Evolutionary conservation across 1,140 invertebrate species (phyloP).

Genomic region (Apis laboriosa): DNA sequence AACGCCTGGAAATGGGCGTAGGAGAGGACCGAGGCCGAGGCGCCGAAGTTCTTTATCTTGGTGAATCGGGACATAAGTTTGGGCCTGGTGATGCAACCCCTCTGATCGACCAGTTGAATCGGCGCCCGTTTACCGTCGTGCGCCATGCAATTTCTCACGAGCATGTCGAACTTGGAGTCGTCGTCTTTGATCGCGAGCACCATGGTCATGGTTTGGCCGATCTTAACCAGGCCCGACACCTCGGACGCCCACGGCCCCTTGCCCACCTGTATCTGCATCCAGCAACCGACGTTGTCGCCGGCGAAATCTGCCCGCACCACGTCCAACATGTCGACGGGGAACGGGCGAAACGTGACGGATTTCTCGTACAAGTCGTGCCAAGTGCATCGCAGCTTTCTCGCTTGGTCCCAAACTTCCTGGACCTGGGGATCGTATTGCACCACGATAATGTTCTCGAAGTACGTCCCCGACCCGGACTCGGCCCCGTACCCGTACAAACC

Average conservation of each 20-base stretch:
- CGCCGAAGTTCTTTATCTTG: constrained; percentile 97
- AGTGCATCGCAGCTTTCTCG: constrained; percentile 93
- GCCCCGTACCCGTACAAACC: constrained; percentile 91
- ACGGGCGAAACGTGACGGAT: constrained; percentile 95
- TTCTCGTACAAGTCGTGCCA: constrained; percentile 99
- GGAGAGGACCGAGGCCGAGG: constrained; percentile 93
- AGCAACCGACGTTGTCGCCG: constrained; percentile 97
- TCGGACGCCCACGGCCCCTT: constrained; percentile 98
- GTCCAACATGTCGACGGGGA: constrained; percentile 97
- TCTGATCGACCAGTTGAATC: constrained; percentile 96
- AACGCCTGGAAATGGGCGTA: constrained; percentile 97
- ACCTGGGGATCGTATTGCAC: constrained; percentile 97
- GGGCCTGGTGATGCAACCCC: constrained; percentile 94
- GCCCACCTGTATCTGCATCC: constrained; percentile 97
- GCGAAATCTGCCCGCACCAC: constrained; percentile 96
- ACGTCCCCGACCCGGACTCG: constrained; percentile 93
- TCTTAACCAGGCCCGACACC: constrained; percentile 96
- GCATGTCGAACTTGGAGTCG: constrained; percentile 97
- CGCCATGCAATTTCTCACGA: constrained; percentile 96
- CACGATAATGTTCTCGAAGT: constrained; percentile 97
- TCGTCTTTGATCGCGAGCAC: constrained; percentile 97
- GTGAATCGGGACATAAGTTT: constrained; percentile 97
- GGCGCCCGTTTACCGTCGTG: constrained; percentile 96
- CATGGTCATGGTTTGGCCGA: constrained; percentile 98
- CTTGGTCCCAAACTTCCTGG: constrained; percentile 98